phyloP scores from a whole-genome alignment of 2,888 invertebrate genomes.

The Girardia tigrina region DNA sequence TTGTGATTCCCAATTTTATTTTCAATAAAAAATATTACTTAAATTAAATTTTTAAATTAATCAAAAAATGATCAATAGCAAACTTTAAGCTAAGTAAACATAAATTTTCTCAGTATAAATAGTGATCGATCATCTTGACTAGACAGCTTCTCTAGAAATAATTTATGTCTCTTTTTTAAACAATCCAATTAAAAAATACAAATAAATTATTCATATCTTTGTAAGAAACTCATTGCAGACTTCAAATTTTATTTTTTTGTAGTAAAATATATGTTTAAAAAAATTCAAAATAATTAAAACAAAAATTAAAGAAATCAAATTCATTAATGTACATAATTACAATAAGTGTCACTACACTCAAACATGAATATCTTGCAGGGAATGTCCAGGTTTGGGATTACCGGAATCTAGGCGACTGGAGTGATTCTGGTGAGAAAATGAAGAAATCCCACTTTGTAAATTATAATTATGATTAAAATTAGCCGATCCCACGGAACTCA shows the following conservation, averaged over 20 bases:
- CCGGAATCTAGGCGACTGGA: neutral
- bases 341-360: neutral
- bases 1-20: too few species aligned
- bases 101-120: conserved; percentile 20
- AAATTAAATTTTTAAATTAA: conserved; percentile 4
- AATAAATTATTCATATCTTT: neutral
- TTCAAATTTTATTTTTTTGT: neutral
- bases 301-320: conserved; percentile 16
- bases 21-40: neutral
- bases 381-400: neutral
- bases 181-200: conserved; percentile 11
- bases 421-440: conserved; percentile 2
- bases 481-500: neutral
- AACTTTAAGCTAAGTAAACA: conserved; percentile 23
- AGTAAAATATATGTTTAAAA: neutral
- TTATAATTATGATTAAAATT: conserved; percentile 15
- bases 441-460: neutral
- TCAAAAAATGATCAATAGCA: conserved; percentile 19
- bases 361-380: conserved; percentile 10
- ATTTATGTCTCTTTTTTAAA: conserved; percentile 9
- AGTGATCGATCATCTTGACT: conserved; percentile 11
- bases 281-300: too few species aligned
- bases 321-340: conserved; percentile 6
- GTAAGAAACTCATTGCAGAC: neutral
- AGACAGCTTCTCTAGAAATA: conserved; percentile 23